Evolutionary conservation across 2,113 vertebrate genomes (phyloP).

Genomic region (Neoarius graeffei): DNA sequence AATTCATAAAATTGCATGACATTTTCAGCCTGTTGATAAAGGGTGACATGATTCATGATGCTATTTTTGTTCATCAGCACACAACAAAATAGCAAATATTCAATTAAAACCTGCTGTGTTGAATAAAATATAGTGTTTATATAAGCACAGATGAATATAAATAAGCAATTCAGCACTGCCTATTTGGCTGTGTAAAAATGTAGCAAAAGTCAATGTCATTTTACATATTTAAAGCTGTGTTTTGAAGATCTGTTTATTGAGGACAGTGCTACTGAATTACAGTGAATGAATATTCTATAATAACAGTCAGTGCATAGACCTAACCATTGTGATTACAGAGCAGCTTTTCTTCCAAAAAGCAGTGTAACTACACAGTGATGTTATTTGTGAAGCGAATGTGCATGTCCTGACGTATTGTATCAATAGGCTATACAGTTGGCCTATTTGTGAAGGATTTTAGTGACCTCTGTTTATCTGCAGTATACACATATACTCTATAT

Average conservation of each 20-base stretch:
- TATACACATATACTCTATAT: background rate
- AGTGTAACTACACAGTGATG: background rate
- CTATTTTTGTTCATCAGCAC: background rate
- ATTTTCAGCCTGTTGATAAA: constrained; percentile 2
- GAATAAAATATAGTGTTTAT: background rate
- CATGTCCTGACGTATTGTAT: background rate
- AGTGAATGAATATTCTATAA: background rate
- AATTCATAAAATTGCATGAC: constrained; percentile 27
- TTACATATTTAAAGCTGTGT: background rate
- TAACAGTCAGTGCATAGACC: background rate
- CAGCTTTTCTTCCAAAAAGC: background rate
- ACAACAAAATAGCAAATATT: background rate
- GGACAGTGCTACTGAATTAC: background rate
- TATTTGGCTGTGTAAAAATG: background rate
- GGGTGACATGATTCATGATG: background rate
- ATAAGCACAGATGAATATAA: background rate
- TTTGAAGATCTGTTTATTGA: background rate
- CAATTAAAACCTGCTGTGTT: background rate
- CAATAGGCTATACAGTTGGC: background rate
- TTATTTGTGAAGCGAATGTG: background rate
- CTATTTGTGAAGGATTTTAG: background rate
- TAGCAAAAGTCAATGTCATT: background rate
- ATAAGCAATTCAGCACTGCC: background rate
- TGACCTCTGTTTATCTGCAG: background rate
- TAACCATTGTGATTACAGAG: background rate